Conservation (phyloP, 1,140 invertebrate genomes). For the Orius insidiosus region DNA sequence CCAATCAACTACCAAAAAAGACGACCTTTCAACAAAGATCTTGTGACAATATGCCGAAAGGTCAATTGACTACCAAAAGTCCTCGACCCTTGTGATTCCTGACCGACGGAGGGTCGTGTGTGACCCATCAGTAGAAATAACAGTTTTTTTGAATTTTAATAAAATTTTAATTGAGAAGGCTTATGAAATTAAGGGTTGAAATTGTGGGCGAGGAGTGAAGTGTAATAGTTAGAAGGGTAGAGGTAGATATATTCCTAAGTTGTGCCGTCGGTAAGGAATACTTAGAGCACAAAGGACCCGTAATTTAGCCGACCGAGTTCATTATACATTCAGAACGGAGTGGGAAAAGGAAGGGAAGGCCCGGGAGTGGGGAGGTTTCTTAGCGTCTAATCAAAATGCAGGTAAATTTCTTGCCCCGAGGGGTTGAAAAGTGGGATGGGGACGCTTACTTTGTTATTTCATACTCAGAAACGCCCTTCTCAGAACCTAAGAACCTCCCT, state of each 20-base stretch:
- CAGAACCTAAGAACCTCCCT: not conserved
- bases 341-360: not conserved
- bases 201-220: not conserved
- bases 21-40: no score
- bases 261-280: conserved; percentile 10
- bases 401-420: conserved; percentile 15
- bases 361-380: conserved; percentile 12
- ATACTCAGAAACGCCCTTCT: not conserved
- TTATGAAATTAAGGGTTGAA: not conserved
- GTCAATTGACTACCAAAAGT: no score
- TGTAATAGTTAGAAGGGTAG: conserved; percentile 1
- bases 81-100: no score
- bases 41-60: no score
- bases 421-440: not conserved
- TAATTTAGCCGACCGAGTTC: conserved; percentile 13
- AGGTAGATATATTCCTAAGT: conserved; percentile 12
- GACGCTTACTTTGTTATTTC: conserved; percentile 16
- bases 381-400: conserved; percentile 18
- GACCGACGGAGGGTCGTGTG: no score
- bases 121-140: no score
- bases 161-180: not conserved
- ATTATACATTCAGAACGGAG: conserved; percentile 16
- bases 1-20: no score
- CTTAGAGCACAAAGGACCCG: conserved; percentile 12
- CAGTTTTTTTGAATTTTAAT: no score